Evolutionary conservation across 2,888 invertebrate species (phyloP).

Genomic region (Drosophila vallismaia): DNA sequence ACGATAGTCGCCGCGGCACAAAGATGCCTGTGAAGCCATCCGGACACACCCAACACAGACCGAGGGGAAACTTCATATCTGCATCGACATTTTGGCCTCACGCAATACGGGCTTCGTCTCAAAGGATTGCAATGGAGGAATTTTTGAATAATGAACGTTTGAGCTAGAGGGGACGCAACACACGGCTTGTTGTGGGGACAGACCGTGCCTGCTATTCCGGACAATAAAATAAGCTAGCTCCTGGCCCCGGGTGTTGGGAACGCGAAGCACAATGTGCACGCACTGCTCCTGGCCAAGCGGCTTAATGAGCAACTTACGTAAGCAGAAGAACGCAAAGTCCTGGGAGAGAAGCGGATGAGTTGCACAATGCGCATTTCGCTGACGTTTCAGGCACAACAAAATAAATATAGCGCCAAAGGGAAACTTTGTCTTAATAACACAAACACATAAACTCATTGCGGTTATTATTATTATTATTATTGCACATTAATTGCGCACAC

Average conservation of each 20-base stretch:
- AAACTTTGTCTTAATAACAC: constrained; percentile 50
- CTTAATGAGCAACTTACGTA: constrained; percentile 59
- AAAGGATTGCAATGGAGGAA: constrained; percentile 23
- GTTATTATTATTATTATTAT: constrained; percentile 44
- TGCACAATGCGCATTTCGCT: constrained; percentile 41
- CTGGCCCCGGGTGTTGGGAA: neutral
- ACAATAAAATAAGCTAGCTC: constrained; percentile 21
- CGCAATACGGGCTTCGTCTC: constrained; percentile 30
- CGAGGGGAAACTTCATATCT: constrained; percentile 12
- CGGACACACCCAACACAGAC: constrained; percentile 8
- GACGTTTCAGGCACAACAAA: constrained; percentile 8
- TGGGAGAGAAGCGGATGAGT: constrained; percentile 11
- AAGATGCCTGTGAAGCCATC: constrained; percentile 23
- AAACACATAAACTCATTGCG: constrained; percentile 18
- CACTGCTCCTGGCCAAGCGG: constrained; percentile 18
- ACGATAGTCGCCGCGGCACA: constrained; percentile 16
- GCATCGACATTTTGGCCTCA: constrained; percentile 33
- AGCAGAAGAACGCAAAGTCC: constrained; percentile 16
- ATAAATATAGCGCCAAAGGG: constrained; percentile 13
- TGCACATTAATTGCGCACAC: constrained; percentile 62
- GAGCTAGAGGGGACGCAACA: constrained; percentile 5
- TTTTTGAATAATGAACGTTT: constrained; percentile 26
- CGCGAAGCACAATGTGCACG: constrained; percentile 1
- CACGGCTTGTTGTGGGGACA: neutral
- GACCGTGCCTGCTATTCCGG: neutral